Conservation (phyloP, 2,888 invertebrate genomes). For the Torymus texanus region DNA sequence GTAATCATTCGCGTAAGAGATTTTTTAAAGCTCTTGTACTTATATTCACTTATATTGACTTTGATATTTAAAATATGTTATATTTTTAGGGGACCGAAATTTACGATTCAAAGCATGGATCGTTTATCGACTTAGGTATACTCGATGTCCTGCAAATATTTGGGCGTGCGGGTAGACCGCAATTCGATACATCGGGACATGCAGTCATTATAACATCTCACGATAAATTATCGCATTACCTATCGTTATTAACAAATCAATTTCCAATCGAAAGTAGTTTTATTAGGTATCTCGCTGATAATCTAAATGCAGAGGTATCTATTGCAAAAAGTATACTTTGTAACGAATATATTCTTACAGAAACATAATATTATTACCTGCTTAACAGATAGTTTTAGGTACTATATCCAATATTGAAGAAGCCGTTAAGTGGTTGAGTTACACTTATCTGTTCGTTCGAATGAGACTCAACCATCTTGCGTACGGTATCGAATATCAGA, state of each 20-base stretch:
- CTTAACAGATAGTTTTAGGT: constrained; percentile 82
- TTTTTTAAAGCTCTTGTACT: background rate
- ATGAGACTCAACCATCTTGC: constrained; percentile 93
- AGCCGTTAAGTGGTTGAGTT: constrained; percentile 98
- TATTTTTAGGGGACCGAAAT: constrained; percentile 91
- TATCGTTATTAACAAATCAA: constrained; percentile 95
- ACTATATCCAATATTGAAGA: constrained; percentile 97
- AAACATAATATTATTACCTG: constrained; percentile 32
- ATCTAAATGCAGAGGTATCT: constrained; percentile 96
- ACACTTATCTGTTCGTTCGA: constrained; percentile 95
- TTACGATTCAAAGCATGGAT: constrained; percentile 96
- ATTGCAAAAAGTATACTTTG: constrained; percentile 14
- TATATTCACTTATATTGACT: background rate
- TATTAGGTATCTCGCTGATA: constrained; percentile 92
- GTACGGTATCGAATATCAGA: constrained; percentile 82
- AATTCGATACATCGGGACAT: constrained; percentile 95
- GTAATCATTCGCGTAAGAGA: constrained; percentile 90
- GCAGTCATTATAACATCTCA: constrained; percentile 97
- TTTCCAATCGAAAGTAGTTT: constrained; percentile 99
- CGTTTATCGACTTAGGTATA: constrained; percentile 96
- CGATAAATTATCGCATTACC: constrained; percentile 93
- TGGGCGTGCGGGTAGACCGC: constrained; percentile 98
- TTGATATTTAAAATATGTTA: constrained; percentile 12
- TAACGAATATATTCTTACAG: constrained; percentile 1
- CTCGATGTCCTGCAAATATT: constrained; percentile 99